Conservation (phyloP, 2,113 vertebrate genomes). For the Prionailurus bengalensis region DNA sequence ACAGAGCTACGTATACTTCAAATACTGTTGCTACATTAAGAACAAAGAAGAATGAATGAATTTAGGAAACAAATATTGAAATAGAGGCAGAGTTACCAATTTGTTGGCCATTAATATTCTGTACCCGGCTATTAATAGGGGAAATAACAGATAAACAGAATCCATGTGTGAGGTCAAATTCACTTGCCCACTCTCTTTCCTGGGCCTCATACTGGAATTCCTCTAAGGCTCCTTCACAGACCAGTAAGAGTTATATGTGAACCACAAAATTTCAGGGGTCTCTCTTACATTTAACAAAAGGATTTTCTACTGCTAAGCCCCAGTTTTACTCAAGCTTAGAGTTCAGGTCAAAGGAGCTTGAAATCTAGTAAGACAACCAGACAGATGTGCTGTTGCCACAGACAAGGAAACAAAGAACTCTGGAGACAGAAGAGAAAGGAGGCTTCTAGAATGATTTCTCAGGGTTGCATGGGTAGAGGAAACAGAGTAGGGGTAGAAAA, state of each 20-base stretch:
- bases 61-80: not conserved
- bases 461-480: not conserved
- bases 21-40: not conserved
- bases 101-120: not conserved
- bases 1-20: not conserved
- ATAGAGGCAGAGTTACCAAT: not conserved
- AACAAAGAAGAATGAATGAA: not conserved
- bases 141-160: not conserved
- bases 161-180: not conserved
- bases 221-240: not conserved
- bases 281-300: not conserved
- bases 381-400: not conserved
- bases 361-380: not conserved
- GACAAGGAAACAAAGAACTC: not conserved
- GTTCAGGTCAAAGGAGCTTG: not conserved
- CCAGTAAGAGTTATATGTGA: not conserved
- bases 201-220: not conserved
- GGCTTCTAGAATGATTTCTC: not conserved
- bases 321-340: not conserved
- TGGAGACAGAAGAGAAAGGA: not conserved
- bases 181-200: not conserved
- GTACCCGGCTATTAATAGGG: not conserved
- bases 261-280: not conserved
- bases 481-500: not conserved
- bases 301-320: not conserved